A percentile compares a stretch with the other conserved stretches of the same genome.
Conservation (phyloP, 1,140 invertebrate genomes). For the Lepidurus couesii region DNA sequence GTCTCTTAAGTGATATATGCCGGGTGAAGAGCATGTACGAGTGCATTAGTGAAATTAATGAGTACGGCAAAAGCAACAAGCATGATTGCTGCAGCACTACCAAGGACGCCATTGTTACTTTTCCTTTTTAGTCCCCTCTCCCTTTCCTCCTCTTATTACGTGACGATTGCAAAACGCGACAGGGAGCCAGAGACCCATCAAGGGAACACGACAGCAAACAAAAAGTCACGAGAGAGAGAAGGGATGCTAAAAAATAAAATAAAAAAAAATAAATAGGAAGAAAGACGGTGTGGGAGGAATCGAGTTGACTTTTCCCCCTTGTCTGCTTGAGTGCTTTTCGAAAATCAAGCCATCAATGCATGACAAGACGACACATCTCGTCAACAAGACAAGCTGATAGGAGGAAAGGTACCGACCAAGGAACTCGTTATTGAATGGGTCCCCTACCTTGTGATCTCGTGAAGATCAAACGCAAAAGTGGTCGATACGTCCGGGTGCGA, state of each 20-base stretch:
- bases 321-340: not conserved
- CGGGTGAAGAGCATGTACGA: conserved; percentile 8
- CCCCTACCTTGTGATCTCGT: not conserved
- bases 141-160: not conserved
- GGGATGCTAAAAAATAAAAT: not conserved
- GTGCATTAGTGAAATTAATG: conserved; percentile 11
- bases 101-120: too few relatives aligned
- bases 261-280: not conserved
- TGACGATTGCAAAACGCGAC: not conserved
- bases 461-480: conserved; percentile 19
- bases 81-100: not conserved
- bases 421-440: not conserved
- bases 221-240: not conserved
- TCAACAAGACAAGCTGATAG: not conserved
- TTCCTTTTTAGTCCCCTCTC: too few relatives aligned
- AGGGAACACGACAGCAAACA: too few relatives aligned
- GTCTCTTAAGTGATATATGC: not conserved
- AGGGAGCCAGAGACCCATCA: too few relatives aligned
- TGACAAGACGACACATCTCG: not conserved
- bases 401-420: not conserved
- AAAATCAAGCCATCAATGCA: not conserved
- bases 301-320: not conserved
- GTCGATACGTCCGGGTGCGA: conserved; percentile 3
- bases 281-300: not conserved
- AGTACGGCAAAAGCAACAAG: not conserved